Conservation (phyloP, 1,140 invertebrate species). For the Zaprionus taronus region DNA sequence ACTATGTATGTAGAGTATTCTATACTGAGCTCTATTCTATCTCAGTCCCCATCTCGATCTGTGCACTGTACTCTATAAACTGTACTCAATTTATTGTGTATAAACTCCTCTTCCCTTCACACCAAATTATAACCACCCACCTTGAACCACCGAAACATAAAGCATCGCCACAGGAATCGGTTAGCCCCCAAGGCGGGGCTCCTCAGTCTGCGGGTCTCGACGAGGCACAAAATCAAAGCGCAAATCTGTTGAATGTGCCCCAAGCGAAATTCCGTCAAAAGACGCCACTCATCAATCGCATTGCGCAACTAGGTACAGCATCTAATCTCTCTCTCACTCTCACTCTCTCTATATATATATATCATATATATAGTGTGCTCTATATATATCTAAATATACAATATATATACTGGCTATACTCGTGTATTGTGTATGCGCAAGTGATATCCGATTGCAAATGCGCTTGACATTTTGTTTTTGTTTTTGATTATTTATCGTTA, state of each 20-base stretch:
- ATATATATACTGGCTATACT: slow-evolving; percentile 25
- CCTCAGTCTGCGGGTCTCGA: slow-evolving; percentile 40
- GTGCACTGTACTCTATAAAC: slow-evolving; percentile 15
- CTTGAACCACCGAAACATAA: slow-evolving; percentile 23
- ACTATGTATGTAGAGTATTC: too few species aligned
- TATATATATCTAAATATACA: slow-evolving; percentile 31
- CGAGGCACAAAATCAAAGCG: slow-evolving; percentile 58
- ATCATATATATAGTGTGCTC: slow-evolving; percentile 34
- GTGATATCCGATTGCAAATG: slow-evolving; percentile 75
- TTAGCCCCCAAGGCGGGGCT: slow-evolving; percentile 56
- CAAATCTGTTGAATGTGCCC: slow-evolving; percentile 66
- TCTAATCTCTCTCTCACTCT: slow-evolving; percentile 6
- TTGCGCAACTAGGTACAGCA: slow-evolving; percentile 79
- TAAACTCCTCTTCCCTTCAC: slow-evolving; percentile 51
- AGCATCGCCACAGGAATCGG: slow-evolving; percentile 75
- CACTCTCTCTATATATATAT: too few species aligned
- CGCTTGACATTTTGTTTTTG: slow-evolving; percentile 61
- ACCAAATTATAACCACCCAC: background rate
- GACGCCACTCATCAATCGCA: slow-evolving; percentile 83
- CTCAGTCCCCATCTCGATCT: background rate
- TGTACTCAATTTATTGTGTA: slow-evolving; percentile 27
- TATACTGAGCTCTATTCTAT: too few species aligned
- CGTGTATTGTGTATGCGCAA: slow-evolving; percentile 61
- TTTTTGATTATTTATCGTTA: slow-evolving; percentile 34
- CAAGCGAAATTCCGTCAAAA: slow-evolving; percentile 82